Evolutionary conservation across 35 echinoderm and acorn worm species (phyloP).

Genomic region (Antedon bifida): DNA sequence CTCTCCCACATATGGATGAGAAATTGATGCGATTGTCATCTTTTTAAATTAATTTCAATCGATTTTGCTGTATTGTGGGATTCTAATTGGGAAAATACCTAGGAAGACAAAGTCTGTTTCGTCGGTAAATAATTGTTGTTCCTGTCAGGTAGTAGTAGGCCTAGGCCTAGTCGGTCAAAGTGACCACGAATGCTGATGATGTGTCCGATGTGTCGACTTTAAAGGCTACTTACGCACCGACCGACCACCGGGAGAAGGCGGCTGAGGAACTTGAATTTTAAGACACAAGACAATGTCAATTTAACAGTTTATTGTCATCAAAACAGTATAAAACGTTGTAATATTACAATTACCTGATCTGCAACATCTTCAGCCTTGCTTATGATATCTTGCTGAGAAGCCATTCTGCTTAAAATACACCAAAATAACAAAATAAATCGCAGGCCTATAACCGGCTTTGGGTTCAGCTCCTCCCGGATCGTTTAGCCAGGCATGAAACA

Average conservation of each 20-base stretch:
- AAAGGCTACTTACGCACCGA: too few relatives aligned
- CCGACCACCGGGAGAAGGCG: neutral
- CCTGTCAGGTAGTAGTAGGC: too few relatives aligned
- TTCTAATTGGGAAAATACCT: too few relatives aligned
- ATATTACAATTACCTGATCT: conserved; percentile 40
- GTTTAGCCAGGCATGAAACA: neutral
- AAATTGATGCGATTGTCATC: too few relatives aligned
- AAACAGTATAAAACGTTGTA: neutral
- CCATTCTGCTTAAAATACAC: conserved; percentile 3
- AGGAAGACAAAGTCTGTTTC: too few relatives aligned
- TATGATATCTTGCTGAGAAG: conserved; percentile 54
- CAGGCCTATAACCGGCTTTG: neutral
- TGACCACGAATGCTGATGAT: too few relatives aligned
- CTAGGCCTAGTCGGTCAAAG: too few relatives aligned
- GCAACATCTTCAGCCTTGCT: conserved; percentile 76
- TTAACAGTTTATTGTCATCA: neutral
- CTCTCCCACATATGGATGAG: too few relatives aligned
- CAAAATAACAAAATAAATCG: neutral
- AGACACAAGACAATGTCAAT: neutral
- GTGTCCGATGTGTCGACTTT: neutral
- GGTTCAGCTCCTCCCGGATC: neutral
- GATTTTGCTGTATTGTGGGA: too few relatives aligned
- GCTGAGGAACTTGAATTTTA: too few relatives aligned
- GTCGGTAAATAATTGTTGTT: too few relatives aligned
- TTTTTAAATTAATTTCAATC: too few relatives aligned